Conservation (phyloP, 2,888 invertebrate genomes). For the Melinopterus prodromus region DNA sequence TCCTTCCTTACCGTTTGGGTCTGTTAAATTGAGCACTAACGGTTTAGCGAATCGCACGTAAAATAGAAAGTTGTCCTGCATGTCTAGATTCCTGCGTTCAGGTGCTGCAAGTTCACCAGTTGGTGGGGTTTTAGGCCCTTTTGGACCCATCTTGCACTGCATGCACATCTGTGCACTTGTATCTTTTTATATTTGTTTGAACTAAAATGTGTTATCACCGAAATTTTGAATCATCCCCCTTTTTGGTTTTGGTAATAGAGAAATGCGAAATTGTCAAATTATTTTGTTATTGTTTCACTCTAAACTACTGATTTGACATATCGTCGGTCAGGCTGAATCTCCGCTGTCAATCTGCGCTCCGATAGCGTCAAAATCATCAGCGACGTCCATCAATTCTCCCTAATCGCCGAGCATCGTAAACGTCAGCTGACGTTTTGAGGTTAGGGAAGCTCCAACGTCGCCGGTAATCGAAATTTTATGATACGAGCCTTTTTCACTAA, state of each 20-base stretch:
- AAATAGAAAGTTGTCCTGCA: constrained; percentile 53
- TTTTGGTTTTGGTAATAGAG: constrained; percentile 26
- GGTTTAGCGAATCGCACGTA: constrained; percentile 60
- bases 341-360: constrained; percentile 31
- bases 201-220: constrained; percentile 35
- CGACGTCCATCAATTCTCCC: neutral
- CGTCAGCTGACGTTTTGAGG: neutral
- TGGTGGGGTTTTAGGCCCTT: constrained; percentile 12
- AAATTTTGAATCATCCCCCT: constrained; percentile 42
- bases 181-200: neutral
- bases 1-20: constrained; percentile 55
- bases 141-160: neutral
- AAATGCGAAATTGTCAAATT: constrained; percentile 39
- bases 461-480: no score
- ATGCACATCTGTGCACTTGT: no score
- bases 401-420: neutral
- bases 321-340: constrained; percentile 4
- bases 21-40: constrained; percentile 56
- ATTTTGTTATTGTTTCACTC: constrained; percentile 38
- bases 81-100: neutral
- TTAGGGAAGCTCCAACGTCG: neutral
- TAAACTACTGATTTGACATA: constrained; percentile 31
- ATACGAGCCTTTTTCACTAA: no score
- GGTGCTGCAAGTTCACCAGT: constrained; percentile 42
- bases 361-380: constrained; percentile 9